phyloP scores from a whole-genome alignment of 1,140 invertebrate genomes.

The Megathymus violae region DNA sequence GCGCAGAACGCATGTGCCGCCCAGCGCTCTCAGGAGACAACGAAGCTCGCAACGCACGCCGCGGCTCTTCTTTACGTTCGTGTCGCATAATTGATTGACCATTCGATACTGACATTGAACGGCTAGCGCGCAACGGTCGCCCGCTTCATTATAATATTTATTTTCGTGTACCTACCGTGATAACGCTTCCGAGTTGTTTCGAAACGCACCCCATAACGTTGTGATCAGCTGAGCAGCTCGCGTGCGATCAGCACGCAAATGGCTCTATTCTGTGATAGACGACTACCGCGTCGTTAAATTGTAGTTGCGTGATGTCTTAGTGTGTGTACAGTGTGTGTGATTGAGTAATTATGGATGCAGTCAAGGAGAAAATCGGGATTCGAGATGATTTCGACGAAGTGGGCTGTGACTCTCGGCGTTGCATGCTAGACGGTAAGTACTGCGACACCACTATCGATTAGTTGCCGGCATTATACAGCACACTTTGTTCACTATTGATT shows the following conservation, averaged over 20 bases:
- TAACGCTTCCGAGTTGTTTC: slow-evolving; percentile 52
- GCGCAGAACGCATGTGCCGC: slow-evolving; percentile 61
- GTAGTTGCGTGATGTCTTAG: slow-evolving; percentile 55
- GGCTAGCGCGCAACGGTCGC: slow-evolving; percentile 61
- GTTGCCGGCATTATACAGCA: slow-evolving; percentile 6
- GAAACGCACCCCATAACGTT: slow-evolving; percentile 35
- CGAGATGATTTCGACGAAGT: slow-evolving; percentile 71
- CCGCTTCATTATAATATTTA: slow-evolving; percentile 68
- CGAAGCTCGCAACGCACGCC: slow-evolving; percentile 61
- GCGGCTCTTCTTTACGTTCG: slow-evolving; percentile 63
- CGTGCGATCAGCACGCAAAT: slow-evolving; percentile 43
- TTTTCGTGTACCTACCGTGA: slow-evolving; percentile 51
- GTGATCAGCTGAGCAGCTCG: slow-evolving; percentile 45
- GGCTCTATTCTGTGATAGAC: slow-evolving; percentile 55
- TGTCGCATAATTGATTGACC: slow-evolving; percentile 80
- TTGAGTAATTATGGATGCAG: slow-evolving; percentile 64
- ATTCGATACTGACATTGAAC: slow-evolving; percentile 80
- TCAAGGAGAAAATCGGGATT: slow-evolving; percentile 58
- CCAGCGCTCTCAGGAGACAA: slow-evolving; percentile 39
- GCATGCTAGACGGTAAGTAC: slow-evolving; percentile 75
- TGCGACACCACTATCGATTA: slow-evolving; percentile 32
- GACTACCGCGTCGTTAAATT: slow-evolving; percentile 42
- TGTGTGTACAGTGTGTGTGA: slow-evolving; percentile 51
- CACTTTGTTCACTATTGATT: neutral
- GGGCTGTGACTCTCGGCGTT: slow-evolving; percentile 63